Evolutionary conservation across 2,888 invertebrate genomes (phyloP), one percentile per base, ranked within the genome.

Genomic region (Ochropleura plecta): DNA sequence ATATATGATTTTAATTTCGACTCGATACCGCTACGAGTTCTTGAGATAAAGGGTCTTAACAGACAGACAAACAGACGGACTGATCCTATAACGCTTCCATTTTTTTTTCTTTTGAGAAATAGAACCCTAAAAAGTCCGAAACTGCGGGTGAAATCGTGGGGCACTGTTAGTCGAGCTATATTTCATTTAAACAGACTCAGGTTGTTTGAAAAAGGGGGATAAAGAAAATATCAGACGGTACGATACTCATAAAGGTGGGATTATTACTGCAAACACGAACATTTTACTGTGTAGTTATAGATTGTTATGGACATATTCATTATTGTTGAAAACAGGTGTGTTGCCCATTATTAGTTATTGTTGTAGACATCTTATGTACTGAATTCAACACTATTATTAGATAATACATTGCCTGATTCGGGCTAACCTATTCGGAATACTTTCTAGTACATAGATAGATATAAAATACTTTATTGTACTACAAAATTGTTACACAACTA

Each of bases 241-340:
- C 40, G 30, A 46, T 59, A 51, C 77, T 86, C 82, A 86, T 86
- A 84, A 86, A 86, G 74, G 70, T 79, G 40, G 83, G 76, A 84
- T 86, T 86, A 82, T 78, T 66, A 66, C 66, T 70, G 65, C 18
- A 53, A 69, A 78, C 53, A 77, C 70, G 63, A 74, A 68, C 63
- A 76, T 79, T 81, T 84, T 72, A 55, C 66, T 71, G 73, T 59
- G 5, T 30, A 14, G 14, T 66, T 40, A 65, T 66, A n/a, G 46
- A 75, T n/a, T 42, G 30, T 48, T 63, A 68, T 59, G 59, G 18
- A 10, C 20, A 12, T 44, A 60, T 79, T 51, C 44, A 60, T 55
- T 60, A 42, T 20, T 44, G 60, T 69, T 48, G 60, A 30, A 46
- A 80, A 70, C 80, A 75, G 66, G 69, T 69, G 69, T 75, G 42